Evolutionary conservation across 23 tunicate genomes (phyloP).

Genomic region (Oikopleura dioica): DNA sequence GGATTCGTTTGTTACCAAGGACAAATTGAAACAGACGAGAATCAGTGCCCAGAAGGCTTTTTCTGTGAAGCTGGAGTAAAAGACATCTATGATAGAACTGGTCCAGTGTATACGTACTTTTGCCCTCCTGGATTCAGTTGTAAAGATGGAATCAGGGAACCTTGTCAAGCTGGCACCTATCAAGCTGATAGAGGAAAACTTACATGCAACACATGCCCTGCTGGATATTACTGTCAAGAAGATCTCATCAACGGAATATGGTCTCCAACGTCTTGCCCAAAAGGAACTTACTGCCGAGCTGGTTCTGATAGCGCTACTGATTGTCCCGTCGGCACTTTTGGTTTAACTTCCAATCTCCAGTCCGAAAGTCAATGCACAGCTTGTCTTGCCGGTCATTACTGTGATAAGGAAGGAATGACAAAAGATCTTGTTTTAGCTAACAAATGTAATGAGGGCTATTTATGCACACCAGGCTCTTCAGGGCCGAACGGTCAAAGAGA

Average conservation of each 20-base stretch:
- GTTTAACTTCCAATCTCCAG: slow-evolving; percentile 10
- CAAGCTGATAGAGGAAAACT: neutral
- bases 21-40: slow-evolving; percentile 36
- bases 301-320: slow-evolving; percentile 22
- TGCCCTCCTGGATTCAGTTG: neutral
- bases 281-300: slow-evolving; percentile 48
- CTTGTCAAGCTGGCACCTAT: neutral
- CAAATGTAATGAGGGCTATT: slow-evolving; percentile 16
- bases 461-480: neutral
- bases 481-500: slow-evolving; percentile 11
- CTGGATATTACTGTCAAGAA: slow-evolving; percentile 53
- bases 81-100: no score
- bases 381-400: slow-evolving; percentile 41
- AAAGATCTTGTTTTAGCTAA: slow-evolving; percentile 12
- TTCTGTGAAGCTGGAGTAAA: neutral
- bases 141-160: neutral
- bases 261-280: slow-evolving; percentile 17
- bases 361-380: slow-evolving; percentile 22
- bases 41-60: slow-evolving; percentile 41
- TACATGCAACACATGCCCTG: neutral
- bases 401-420: slow-evolving; percentile 27
- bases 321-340: slow-evolving; percentile 46
- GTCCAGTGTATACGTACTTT: neutral
- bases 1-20: slow-evolving; percentile 57
- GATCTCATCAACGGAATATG: neutral